Conservation (phyloP, 1,140 invertebrate genomes). For the Drosophila nigromelanica region DNA sequence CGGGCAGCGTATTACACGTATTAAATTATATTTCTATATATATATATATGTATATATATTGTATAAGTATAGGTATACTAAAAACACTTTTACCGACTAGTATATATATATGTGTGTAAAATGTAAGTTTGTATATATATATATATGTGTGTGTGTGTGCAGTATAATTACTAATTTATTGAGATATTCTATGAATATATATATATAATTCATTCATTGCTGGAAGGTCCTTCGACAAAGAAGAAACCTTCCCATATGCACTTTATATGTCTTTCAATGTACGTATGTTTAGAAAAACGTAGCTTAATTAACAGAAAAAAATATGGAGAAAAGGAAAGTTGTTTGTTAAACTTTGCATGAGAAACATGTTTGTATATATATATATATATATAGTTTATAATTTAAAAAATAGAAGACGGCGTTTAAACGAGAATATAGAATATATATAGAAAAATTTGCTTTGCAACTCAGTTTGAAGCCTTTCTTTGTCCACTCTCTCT, state of each 20-base stretch:
- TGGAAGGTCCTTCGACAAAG: no score
- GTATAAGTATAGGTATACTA: slow-evolving; percentile 46
- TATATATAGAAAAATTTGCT: slow-evolving; percentile 58
- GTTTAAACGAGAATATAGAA: slow-evolving; percentile 20
- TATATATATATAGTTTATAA: slow-evolving; percentile 19
- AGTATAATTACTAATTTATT: no score
- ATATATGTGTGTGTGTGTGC: no score
- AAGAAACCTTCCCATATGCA: no score
- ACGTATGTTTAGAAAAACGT: no score
- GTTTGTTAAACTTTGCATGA: no score
- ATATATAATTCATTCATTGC: no score
- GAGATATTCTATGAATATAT: no score
- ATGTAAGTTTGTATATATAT: no score
- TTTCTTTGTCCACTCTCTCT: slow-evolving; percentile 21
- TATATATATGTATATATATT: slow-evolving; percentile 6
- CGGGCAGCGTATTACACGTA: slow-evolving; percentile 17
- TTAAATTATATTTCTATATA: slow-evolving; percentile 9
- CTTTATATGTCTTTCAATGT: no score
- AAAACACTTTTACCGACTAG: slow-evolving; percentile 54
- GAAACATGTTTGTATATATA: neutral
- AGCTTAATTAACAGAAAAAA: no score
- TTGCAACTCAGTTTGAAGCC: slow-evolving; percentile 70
- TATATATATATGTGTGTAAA: slow-evolving; percentile 4
- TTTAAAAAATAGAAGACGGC: slow-evolving; percentile 42
- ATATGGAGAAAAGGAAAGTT: no score